Evolutionary conservation across 2,888 invertebrate genomes (phyloP), one percentile per base, ranked within the genome.

Genomic region (Chaetogeoica ovagalla): DNA sequence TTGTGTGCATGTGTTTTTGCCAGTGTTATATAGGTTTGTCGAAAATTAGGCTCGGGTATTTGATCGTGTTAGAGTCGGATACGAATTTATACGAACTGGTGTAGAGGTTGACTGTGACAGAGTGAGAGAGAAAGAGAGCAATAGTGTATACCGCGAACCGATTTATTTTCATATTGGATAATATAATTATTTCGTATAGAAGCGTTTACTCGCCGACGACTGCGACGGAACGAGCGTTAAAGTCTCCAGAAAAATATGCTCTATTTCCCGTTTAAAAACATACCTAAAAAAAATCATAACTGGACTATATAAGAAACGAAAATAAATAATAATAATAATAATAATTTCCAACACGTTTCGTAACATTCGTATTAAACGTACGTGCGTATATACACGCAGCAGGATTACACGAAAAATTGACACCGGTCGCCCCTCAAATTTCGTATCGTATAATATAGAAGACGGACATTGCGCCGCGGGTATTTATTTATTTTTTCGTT

Each of bases 341-440:
- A 43, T 3, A 1, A 23, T 59, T 60, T 72, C 7, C 17, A 48
- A 72, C 60, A 60, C 11, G 72, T 60, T 21, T 71, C 6, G 17
- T 59, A 15, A 13, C 0, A 2, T 72, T 72, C n/a, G 15, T 30
- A 30, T 37, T 8, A 9, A 37, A 5, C 7, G n/a, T n/a, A 30
- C 30, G 30, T 30, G 30, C n/a, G n/a, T n/a, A n/a, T n/a, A n/a
- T 30, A 30, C 4, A 30, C 30, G 2, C 30, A 1, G 30, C 30
- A 30, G 30, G 30, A 30, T 30, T 30, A 4, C 4, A 30, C 30
- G 4, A 4, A 30, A 30, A 66, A 74, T 57, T 19, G 55, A 75
- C 65, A 65, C 74, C 65, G 57, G 74, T 75, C 17, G 75, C 59
- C 75, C 68, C 57, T 66, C 75, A 15, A 59, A 68, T 68, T 68